Percentiles rank a stretch among this genome's conserved stretches.
These are phyloP conservation scores for Odocoileus hemionus DNA, from an alignment of 2,113 vertebrate species.

Conservation along the genomic window DNA sequence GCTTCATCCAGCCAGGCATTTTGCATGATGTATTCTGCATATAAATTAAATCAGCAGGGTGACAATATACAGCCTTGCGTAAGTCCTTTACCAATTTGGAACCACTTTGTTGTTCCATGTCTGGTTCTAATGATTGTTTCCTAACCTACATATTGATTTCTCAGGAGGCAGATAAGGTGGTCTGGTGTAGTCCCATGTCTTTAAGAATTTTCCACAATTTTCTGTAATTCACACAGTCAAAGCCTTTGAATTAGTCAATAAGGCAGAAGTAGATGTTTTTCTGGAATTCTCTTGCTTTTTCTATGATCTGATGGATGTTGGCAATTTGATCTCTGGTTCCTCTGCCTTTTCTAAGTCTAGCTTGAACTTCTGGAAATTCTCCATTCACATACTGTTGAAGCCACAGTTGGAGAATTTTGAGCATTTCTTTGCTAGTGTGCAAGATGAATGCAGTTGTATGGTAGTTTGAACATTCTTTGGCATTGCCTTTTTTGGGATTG, in stretches of 20 bases:
- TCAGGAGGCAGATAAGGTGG: neutral
- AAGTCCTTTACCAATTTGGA: neutral
- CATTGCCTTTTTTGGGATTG: neutral
- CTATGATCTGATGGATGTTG: neutral
- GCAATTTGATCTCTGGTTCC: neutral
- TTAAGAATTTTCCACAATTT: neutral
- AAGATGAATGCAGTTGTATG: neutral
- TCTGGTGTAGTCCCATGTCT: neutral
- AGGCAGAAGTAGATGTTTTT: neutral
- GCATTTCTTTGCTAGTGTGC: neutral
- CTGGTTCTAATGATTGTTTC: neutral
- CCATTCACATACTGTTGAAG: neutral
- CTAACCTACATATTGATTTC: neutral
- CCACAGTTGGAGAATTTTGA: neutral
- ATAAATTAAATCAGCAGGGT: neutral
- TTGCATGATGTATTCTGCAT: neutral
- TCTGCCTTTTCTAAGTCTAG: neutral
- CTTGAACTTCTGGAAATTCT: neutral
- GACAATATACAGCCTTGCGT: neutral
- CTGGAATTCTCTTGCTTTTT: neutral
- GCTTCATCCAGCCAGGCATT: neutral
- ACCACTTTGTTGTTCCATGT: neutral
- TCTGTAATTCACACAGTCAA: neutral
- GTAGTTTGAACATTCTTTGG: neutral
- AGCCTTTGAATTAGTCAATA: neutral